Percentiles rank a stretch among this genome's conserved stretches.
phyloP scores from a whole-genome alignment of 2,888 invertebrate genomes.

The Quadroppia sp. region DNA sequence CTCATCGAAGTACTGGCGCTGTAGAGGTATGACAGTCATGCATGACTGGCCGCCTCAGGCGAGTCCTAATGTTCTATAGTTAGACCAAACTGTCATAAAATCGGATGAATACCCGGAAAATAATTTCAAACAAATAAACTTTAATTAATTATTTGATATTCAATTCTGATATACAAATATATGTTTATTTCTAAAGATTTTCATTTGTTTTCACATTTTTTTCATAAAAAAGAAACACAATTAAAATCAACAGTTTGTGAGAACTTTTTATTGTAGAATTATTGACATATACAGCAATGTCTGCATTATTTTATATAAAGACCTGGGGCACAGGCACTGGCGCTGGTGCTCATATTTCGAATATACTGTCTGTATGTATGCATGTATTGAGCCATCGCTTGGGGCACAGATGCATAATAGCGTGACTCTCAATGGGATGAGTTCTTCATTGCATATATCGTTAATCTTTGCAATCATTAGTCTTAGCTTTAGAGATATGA shows the following conservation, averaged over 20 bases:
- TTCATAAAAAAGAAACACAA: too few relatives aligned
- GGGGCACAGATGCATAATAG: constrained; percentile 25
- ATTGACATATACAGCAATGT: neutral
- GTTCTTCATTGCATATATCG: constrained; percentile 21
- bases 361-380: neutral
- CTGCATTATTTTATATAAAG: neutral
- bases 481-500: neutral
- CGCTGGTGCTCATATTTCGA: neutral
- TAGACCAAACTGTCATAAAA: constrained; percentile 15
- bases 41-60: constrained; percentile 14
- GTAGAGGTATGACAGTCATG: constrained; percentile 22
- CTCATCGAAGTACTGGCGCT: neutral
- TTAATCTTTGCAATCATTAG: constrained; percentile 21
- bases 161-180: neutral
- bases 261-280: neutral
- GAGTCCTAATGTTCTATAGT: constrained; percentile 30
- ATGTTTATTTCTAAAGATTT: too few relatives aligned
- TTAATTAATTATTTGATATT: neutral
- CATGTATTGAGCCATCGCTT: neutral
- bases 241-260: neutral
- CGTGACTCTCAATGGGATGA: constrained; percentile 23
- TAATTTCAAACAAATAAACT: neutral
- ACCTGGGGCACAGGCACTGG: neutral
- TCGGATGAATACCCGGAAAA: constrained; percentile 25
- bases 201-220: too few relatives aligned